Conservation (phyloP, 2,797 vertebrate genomes). For the Acropternis orthonyx region DNA sequence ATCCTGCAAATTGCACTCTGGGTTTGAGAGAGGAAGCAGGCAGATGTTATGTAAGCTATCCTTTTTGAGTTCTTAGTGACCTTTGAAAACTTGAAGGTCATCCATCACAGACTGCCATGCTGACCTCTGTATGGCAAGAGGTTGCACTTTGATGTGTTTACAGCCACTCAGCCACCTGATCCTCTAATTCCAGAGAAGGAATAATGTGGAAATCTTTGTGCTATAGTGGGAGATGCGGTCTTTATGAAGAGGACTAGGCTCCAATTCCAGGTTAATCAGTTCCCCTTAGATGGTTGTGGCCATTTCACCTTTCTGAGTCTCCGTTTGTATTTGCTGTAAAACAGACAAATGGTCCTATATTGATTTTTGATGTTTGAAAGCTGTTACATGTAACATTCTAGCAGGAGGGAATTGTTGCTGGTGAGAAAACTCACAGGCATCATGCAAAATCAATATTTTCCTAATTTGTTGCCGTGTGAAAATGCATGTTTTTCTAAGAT, state of each 20-base stretch:
- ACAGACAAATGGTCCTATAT: background rate
- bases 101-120: background rate
- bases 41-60: background rate
- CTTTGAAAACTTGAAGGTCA: background rate
- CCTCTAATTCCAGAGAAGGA: background rate
- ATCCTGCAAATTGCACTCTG: background rate
- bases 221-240: fast-evolving
- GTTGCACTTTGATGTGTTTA: background rate
- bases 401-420: background rate
- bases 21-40: background rate
- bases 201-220: background rate
- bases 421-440: background rate
- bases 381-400: background rate
- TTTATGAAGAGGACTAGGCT: background rate
- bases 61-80: background rate
- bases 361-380: background rate
- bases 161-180: background rate
- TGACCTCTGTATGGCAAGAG: background rate
- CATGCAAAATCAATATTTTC: background rate
- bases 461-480: background rate
- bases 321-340: background rate
- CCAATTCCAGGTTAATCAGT: background rate
- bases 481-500: background rate
- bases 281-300: background rate
- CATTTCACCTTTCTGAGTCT: background rate